Conservation (phyloP, 2,113 vertebrate species). For the Dascyllus trimaculatus region DNA sequence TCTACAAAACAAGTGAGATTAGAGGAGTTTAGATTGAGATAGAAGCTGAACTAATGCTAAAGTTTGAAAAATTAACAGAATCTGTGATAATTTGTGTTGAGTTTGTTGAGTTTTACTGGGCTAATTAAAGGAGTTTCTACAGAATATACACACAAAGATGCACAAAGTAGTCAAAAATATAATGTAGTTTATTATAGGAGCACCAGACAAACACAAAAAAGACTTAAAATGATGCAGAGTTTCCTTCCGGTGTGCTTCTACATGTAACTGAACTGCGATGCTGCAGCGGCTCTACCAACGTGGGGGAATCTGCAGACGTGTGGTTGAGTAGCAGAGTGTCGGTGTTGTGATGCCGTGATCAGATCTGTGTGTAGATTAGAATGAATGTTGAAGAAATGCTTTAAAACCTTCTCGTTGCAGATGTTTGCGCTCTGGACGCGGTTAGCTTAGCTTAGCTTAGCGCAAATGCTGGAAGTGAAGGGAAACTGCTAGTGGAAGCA, state of each 20-base stretch:
- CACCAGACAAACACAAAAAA: not conserved
- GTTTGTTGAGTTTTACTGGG: no score
- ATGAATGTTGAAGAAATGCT: not conserved
- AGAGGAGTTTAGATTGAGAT: not conserved
- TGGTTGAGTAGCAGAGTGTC: conserved; percentile 16
- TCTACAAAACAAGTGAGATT: not conserved
- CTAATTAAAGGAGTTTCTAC: no score
- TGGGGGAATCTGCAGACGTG: not conserved
- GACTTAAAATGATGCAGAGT: no score
- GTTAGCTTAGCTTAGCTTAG: not conserved
- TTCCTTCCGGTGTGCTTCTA: no score
- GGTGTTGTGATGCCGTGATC: not conserved
- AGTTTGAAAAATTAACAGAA: no score
- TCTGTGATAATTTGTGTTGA: no score
- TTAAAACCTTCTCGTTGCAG: not conserved
- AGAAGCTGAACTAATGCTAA: no score
- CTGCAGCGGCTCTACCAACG: no score
- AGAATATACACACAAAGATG: no score
- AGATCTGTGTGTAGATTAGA: not conserved
- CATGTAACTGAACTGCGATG: not conserved
- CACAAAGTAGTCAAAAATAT: no score
- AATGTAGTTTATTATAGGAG: not conserved
- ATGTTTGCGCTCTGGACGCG: not conserved
- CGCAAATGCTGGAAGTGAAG: not conserved
- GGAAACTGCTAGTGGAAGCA: no score